Percentiles rank a stretch among this genome's conserved stretches.
Evolutionary conservation across 2,797 vertebrate genomes (phyloP).

Genomic region (Bradypodion pumilum): DNA sequence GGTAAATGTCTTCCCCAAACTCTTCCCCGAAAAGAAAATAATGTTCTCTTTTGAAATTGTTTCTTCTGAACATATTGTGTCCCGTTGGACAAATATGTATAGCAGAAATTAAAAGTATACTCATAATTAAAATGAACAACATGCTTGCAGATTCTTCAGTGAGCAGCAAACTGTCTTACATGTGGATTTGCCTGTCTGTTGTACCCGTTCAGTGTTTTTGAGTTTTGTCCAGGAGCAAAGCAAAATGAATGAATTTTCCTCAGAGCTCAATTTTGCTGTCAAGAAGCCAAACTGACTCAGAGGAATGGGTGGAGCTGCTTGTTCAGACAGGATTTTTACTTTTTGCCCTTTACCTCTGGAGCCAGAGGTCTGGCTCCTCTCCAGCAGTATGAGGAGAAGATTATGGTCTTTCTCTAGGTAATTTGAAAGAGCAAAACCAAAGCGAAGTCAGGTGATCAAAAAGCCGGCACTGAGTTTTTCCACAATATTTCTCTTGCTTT

Average conservation of each 20-base stretch:
- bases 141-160: slow-evolving; percentile 44
- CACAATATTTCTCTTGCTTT: slow-evolving; percentile 71
- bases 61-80: slow-evolving; percentile 30
- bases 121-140: slow-evolving; percentile 41
- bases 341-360: slow-evolving; percentile 85
- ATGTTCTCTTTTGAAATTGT: slow-evolving; percentile 7
- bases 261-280: slow-evolving; percentile 78
- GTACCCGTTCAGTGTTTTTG: slow-evolving; percentile 67
- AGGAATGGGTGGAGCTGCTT: slow-evolving; percentile 79
- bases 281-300: slow-evolving; percentile 80
- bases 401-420: slow-evolving; percentile 77
- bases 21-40: neutral
- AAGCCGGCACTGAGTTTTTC: slow-evolving; percentile 70
- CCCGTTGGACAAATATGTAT: slow-evolving; percentile 23
- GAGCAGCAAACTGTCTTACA: slow-evolving; percentile 66
- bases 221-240: slow-evolving; percentile 71
- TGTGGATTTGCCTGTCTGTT: slow-evolving; percentile 66
- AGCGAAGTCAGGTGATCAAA: slow-evolving; percentile 77
- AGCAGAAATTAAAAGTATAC: slow-evolving; percentile 22
- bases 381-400: slow-evolving; percentile 73
- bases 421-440: slow-evolving; percentile 76
- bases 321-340: slow-evolving; percentile 81
- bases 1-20: slow-evolving; percentile 7
- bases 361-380: slow-evolving; percentile 80
- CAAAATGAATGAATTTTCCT: slow-evolving; percentile 78